Evolutionary conservation across 2,113 vertebrate genomes (phyloP), one percentile per base, ranked within the genome.

Genomic region (Gallinago media): DNA sequence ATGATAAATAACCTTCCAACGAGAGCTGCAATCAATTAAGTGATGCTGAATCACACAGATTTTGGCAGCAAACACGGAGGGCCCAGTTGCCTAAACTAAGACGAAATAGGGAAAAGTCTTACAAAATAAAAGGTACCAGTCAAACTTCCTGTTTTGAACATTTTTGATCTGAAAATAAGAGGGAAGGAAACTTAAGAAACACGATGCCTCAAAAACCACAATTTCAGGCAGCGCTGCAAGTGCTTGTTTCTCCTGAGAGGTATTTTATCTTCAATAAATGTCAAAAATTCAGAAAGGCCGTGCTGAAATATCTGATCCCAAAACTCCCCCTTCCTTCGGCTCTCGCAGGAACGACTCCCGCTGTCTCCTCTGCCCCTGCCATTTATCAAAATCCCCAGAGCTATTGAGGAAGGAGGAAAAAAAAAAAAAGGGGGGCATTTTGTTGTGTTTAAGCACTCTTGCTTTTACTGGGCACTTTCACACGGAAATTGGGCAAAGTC

Each of bases 131-230:
- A 97, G 89, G 85, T 94, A 15, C 86, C 12, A 88, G 70, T 74
- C 73, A 61, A 67, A 50, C 95, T 97, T 97, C 97, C 97, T 97
- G 96, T 97, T 97, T 96, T 96, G 77, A 94, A 94, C 88, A 25
- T 67, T 77, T 96, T 22, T 96, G 44, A 96, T 78, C 84, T 93
- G 93, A 95, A 94, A 97, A 90, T 79, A 82, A 96, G 66, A 84
- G 65, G 70, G 95, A 96, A 97, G 97, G 94, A 96, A 96, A 75
- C 92, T 92, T 81, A 84, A 94, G 93, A 96, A 96, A 95, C 61
- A 5, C 2, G 16, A 15, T 44, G 88, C 82, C 92, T 82, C 88
- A 88, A 34, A 96, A 92, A 25, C 91, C 88, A 79, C 94, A 79
- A 34, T 56, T 92, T 91, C 67, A 89, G 88, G 70, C 89, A 82